These are phyloP conservation scores for Nyctibius grandis DNA, from an alignment of 2,797 vertebrate genomes.

Conservation along the genomic window DNA sequence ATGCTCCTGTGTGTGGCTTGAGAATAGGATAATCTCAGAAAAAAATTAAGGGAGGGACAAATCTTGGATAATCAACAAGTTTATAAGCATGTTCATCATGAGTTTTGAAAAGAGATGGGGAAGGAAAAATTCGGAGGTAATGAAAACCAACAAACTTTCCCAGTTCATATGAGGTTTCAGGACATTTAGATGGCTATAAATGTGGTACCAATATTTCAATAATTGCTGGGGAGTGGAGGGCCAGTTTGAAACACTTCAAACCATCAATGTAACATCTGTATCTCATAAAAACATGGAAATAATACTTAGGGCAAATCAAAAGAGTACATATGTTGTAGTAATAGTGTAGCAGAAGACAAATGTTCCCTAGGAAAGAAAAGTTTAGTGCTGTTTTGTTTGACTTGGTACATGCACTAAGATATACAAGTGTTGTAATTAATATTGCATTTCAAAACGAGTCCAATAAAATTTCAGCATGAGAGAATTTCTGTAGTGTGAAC, in stretches of 20 bases:
- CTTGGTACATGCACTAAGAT: not conserved
- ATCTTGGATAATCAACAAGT: not conserved
- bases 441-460: not conserved
- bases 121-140: not conserved
- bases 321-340: not conserved
- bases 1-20: not conserved
- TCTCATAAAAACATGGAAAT: conserved; percentile 24
- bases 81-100: not conserved
- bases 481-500: not conserved
- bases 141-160: conserved; percentile 47
- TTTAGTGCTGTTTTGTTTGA: not conserved
- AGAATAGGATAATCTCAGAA: conserved; percentile 10
- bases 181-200: conserved; percentile 19
- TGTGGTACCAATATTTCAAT: conserved; percentile 56
- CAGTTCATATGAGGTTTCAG: conserved; percentile 20
- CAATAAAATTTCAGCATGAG: not conserved
- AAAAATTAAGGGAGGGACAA: not conserved
- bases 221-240: not conserved
- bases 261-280: conserved; percentile 50
- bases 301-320: not conserved
- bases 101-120: not conserved
- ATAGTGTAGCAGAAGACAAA: not conserved
- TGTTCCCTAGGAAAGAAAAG: not conserved
- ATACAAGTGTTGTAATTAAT: not conserved
- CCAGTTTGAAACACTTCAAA: conserved; percentile 46